phyloP scores from a whole-genome alignment of 2,113 vertebrate genomes.

The Zosterops japonicus region DNA sequence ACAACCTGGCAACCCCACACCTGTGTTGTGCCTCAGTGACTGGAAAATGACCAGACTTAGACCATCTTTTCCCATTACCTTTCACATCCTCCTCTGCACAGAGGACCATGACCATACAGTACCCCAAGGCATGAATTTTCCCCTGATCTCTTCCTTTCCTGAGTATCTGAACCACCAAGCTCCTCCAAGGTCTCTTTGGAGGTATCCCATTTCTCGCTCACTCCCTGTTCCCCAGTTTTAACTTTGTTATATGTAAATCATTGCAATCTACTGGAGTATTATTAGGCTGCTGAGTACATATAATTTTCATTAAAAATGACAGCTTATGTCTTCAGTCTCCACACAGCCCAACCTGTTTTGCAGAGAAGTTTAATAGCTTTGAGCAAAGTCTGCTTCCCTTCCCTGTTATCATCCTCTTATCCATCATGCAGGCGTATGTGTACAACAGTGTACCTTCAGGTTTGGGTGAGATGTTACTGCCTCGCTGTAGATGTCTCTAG shows the following conservation, averaged over 20 bases:
- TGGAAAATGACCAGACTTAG: not conserved
- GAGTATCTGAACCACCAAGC: not conserved
- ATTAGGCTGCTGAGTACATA: not conserved
- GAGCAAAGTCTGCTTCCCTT: constrained; percentile 29
- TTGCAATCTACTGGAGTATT: not conserved
- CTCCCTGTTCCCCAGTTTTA: not conserved
- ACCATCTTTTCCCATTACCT: not conserved
- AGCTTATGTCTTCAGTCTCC: not conserved
- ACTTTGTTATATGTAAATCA: not conserved
- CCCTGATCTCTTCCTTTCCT: not conserved
- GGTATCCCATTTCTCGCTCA: not conserved
- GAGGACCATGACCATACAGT: accelerated
- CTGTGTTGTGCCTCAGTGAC: not conserved
- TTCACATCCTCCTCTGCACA: not conserved
- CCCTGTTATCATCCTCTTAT: not conserved
- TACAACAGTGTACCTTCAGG: not conserved
- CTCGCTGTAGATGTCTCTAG: not conserved
- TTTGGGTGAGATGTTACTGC: not conserved
- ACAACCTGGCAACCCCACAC: not conserved
- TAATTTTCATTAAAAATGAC: constrained; percentile 45
- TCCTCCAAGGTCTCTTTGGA: not conserved
- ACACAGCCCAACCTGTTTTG: not conserved
- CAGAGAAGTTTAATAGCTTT: not conserved
- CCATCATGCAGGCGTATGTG: not conserved
- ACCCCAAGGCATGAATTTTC: not conserved